Percentiles rank a stretch among this genome's conserved stretches.
Evolutionary conservation across 2,797 vertebrate species (phyloP).

Genomic region (Sebastes steindachneri): DNA sequence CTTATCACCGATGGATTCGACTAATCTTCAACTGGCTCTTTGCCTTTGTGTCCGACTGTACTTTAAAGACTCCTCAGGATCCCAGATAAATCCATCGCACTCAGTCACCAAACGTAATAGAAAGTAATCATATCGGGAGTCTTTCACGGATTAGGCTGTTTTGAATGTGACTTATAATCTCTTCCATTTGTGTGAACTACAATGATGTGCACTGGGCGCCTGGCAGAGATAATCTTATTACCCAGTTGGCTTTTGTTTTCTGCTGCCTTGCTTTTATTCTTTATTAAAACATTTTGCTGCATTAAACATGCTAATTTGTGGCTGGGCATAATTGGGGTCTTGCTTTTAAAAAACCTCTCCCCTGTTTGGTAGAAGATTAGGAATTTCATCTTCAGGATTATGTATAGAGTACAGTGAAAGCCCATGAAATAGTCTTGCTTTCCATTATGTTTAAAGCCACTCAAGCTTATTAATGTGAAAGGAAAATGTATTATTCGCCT

Average conservation of each 20-base stretch:
- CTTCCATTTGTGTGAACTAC: constrained; percentile 80
- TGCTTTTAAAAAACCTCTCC: constrained; percentile 75
- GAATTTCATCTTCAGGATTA: constrained; percentile 85
- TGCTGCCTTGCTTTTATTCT: constrained; percentile 78
- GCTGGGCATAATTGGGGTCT: constrained; percentile 82
- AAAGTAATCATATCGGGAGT: constrained; percentile 83
- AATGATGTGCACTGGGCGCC: constrained; percentile 76
- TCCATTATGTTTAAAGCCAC: constrained; percentile 81
- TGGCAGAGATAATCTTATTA: constrained; percentile 85
- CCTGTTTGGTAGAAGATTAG: constrained; percentile 84
- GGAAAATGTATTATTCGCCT: constrained; percentile 74
- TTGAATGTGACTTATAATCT: constrained; percentile 82
- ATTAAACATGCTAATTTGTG: constrained; percentile 84
- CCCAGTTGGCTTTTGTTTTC: constrained; percentile 83
- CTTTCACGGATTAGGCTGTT: constrained; percentile 81
- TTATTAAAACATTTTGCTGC: constrained; percentile 84
- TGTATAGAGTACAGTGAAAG: constrained; percentile 73
- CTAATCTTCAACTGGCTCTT: constrained; percentile 78
- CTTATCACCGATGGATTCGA: constrained; percentile 75
- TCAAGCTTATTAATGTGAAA: constrained; percentile 81
- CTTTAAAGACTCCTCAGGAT: constrained; percentile 78
- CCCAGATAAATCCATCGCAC: constrained; percentile 74
- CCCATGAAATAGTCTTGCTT: constrained; percentile 80
- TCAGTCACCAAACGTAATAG: constrained; percentile 77
- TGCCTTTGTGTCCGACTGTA: constrained; percentile 73